Conservation (phyloP, 2,113 vertebrate genomes). For the Phaethon lepturus region DNA sequence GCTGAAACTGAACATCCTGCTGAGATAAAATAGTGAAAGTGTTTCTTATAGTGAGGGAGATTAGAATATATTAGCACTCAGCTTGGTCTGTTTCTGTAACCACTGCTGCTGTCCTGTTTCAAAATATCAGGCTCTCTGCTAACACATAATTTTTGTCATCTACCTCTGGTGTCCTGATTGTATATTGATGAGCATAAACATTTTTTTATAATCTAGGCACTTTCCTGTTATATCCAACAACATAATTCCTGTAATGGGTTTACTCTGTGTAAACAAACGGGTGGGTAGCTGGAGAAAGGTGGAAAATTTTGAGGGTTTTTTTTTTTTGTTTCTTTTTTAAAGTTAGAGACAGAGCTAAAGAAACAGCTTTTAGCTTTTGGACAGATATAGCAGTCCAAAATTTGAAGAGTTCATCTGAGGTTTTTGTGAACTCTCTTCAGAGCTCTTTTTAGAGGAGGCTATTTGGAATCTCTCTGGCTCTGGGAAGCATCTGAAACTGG, state of each 20-base stretch:
- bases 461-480: not conserved
- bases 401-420: not conserved
- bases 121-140: not conserved
- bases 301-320: not conserved
- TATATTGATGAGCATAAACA: not conserved
- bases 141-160: not conserved
- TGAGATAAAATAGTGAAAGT: not conserved
- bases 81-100: not conserved
- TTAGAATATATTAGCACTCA: not conserved
- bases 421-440: not conserved
- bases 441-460: not conserved
- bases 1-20: not conserved
- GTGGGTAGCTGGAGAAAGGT: not conserved
- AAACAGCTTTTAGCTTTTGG: not conserved
- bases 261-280: not conserved
- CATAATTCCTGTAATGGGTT: not conserved
- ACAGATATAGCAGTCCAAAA: not conserved
- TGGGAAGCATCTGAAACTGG: not conserved
- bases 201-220: not conserved
- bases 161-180: not conserved
- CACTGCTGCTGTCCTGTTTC: not conserved
- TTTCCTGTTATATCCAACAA: not conserved
- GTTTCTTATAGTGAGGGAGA: not conserved
- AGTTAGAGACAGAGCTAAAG: not conserved
- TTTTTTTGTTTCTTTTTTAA: not conserved